These are phyloP conservation scores for Agrotis exclamationis DNA, from an alignment of 2,888 invertebrate genomes.

Conservation along the genomic window DNA sequence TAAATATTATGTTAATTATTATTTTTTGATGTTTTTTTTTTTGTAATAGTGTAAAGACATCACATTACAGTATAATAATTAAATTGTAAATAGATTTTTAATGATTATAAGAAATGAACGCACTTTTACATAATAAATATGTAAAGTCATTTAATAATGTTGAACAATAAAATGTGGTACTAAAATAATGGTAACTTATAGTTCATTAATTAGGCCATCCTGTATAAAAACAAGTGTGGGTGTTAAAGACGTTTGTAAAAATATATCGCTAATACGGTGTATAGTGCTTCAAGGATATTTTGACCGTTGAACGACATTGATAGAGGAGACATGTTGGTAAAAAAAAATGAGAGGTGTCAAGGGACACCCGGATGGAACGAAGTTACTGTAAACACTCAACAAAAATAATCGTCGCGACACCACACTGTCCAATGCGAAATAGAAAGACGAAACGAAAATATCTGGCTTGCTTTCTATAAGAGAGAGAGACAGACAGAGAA, in stretches of 20 bases:
- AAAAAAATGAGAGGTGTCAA: too few relatives aligned
- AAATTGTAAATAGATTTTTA: constrained; percentile 59
- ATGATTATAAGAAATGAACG: constrained; percentile 30
- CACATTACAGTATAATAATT: constrained; percentile 50
- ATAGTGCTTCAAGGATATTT: neutral
- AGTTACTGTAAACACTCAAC: too few relatives aligned
- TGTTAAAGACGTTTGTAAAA: constrained; percentile 12
- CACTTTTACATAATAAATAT: constrained; percentile 53
- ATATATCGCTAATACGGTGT: constrained; percentile 8
- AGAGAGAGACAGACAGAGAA: too few relatives aligned
- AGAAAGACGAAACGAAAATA: too few relatives aligned
- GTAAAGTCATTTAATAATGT: constrained; percentile 48
- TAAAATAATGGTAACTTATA: constrained; percentile 38
- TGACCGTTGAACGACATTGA: neutral
- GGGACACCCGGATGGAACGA: too few relatives aligned
- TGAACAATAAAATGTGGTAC: constrained; percentile 46
- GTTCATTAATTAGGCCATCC: neutral
- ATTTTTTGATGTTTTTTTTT: constrained; percentile 59
- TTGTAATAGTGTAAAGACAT: constrained; percentile 45
- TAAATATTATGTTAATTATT: constrained; percentile 55
- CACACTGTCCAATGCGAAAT: too few relatives aligned
- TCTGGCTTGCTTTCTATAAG: too few relatives aligned
- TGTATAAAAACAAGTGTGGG: constrained; percentile 6
- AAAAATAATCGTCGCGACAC: too few relatives aligned
- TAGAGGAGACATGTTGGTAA: neutral